Percentiles rank a stretch among this genome's conserved stretches.
Evolutionary conservation across 2,888 invertebrate species (phyloP).

Genomic region (Poecilobothrus nobilitatus): DNA sequence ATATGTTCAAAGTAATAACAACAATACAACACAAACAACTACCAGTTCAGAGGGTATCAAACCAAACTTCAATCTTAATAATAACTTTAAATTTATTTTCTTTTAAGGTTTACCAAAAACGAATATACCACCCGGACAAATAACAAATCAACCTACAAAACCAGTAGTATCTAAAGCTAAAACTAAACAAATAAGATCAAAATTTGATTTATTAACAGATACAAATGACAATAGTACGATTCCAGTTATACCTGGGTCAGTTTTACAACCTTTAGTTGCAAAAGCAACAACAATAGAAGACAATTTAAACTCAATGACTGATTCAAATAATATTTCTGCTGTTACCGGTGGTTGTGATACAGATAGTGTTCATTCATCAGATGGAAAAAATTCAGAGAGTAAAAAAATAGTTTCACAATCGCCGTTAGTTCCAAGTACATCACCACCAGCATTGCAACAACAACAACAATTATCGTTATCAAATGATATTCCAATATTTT

Average conservation of each 20-base stretch:
- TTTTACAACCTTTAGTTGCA: conserved; percentile 34
- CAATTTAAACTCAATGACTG: conserved; percentile 17
- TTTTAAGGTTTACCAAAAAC: neutral
- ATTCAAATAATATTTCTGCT: conserved; percentile 9
- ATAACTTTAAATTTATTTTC: neutral
- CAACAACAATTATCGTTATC: conserved; percentile 14
- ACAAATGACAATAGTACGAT: conserved; percentile 55
- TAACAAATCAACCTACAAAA: conserved; percentile 3
- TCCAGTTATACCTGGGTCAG: conserved; percentile 31
- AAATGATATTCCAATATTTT: conserved; percentile 15
- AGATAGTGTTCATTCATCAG: conserved; percentile 13
- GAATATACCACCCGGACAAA: neutral
- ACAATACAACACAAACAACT: conserved; percentile 37
- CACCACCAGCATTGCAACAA: conserved; percentile 9
- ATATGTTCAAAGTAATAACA: conserved; percentile 40
- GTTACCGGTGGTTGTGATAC: neutral
- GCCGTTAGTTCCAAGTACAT: neutral
- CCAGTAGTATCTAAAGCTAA: conserved; percentile 11
- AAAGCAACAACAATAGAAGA: conserved; percentile 7
- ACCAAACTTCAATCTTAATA: neutral
- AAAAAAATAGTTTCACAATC: conserved; percentile 12
- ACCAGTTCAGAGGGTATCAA: conserved; percentile 29
- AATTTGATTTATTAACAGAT: conserved; percentile 66
- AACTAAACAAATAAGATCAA: conserved; percentile 37
- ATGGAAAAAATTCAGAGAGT: conserved; percentile 14